These are phyloP conservation scores for Aporrectodea caliginosa DNA, from an alignment of 1,140 invertebrate genomes.

Conservation along the genomic window DNA sequence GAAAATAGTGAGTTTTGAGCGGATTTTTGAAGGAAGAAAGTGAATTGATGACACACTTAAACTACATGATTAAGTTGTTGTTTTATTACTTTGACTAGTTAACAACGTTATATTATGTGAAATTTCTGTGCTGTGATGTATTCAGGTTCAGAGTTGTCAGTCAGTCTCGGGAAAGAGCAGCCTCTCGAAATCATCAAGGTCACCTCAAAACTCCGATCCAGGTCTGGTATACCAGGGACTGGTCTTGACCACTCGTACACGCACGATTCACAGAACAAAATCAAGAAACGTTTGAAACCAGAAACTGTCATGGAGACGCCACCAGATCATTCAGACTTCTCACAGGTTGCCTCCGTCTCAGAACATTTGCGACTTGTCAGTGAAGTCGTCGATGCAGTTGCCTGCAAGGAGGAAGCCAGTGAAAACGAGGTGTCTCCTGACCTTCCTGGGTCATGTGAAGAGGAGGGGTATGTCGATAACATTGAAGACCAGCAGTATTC, in stretches of 20 bases:
- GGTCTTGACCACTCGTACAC: not conserved
- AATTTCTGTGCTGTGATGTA: not conserved
- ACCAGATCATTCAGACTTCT: not conserved
- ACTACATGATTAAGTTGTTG: too few relatives aligned
- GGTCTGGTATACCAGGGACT: not conserved
- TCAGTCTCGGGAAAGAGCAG: not conserved
- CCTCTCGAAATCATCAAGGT: not conserved
- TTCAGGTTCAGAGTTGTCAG: not conserved
- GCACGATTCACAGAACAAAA: not conserved
- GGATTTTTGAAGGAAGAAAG: too few relatives aligned
- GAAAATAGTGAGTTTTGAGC: too few relatives aligned
- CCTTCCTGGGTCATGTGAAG: not conserved
- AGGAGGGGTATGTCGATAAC: not conserved
- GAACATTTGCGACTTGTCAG: not conserved
- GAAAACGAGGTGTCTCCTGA: not conserved
- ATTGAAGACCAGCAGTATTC: not conserved
- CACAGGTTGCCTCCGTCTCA: not conserved
- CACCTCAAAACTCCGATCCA: not conserved
- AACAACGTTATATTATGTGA: not conserved
- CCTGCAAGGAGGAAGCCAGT: not conserved
- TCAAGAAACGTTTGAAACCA: not conserved
- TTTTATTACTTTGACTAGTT: too few relatives aligned
- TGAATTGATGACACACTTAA: too few relatives aligned
- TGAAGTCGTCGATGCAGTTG: not conserved
- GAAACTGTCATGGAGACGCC: not conserved